Base-by-base conservation (phyloP, 1,140 invertebrate species). In the Scaptomyza pallida region DNA sequence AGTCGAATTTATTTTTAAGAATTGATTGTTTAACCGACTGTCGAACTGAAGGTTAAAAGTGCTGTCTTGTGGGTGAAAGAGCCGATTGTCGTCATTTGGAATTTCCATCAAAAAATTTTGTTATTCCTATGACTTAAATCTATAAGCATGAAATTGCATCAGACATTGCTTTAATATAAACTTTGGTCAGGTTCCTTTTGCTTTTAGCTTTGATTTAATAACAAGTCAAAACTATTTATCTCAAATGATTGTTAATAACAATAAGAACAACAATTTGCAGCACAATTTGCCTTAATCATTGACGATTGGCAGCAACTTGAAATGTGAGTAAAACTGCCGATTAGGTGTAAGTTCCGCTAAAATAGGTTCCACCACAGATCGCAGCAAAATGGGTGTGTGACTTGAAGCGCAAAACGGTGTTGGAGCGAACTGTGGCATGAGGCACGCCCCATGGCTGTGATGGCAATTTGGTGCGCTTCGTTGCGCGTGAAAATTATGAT, bases 401-500 rank as follows among this genome's bases (percentile, higher is more conserved):
- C 35, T 56, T 2, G 9, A 33, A 21, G 23, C n/a, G n/a, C n/a
- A n/a, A 15, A 68, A 44, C 3, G 0, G 23, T 13, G 23, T 40
- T 69, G 37, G 45, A 67, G 9, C 44, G 43, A 79, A 85, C 56
- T 85, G 72, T 86, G 76, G 80, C 79, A 82, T 60, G 54, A 85
- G 79, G 76, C 68, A 80, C 79, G 80, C 80, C 80, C 59, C 60
- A n/a, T 67, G 56, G 55, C 21, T 57, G 15, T 13, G n/a, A n/a
- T n/a, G 69, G 56, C 74, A 86, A 86, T 86, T 88, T 81, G 77
- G 43, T 75, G 82, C 82, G 81, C 82, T 86, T 77, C 73, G 77
- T 86, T 86, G 81, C 82, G 81, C 81, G 81, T 86, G 81, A 72
- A 86, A 86, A 86, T 86, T 86, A 88, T 86, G 77, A 81, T 81